Percentiles rank a stretch among this genome's conserved stretches.
phyloP scores from a whole-genome alignment of 2,797 vertebrate species.

The Otolemur crassicaudatus region DNA sequence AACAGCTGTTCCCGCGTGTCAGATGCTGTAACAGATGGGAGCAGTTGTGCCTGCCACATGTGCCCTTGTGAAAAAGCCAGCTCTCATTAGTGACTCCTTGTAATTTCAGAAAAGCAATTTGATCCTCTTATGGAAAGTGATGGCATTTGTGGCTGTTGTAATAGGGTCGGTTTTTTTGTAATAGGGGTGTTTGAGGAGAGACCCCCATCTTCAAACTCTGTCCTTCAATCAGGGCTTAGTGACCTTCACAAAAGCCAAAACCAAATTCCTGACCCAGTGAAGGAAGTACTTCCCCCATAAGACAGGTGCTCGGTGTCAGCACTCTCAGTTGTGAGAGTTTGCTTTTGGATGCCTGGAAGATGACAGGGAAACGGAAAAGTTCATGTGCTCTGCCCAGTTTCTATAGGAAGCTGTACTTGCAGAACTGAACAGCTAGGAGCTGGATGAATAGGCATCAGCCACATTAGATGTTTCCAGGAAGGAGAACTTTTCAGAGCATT shows the following conservation, averaged over 20 bases:
- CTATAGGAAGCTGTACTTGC: neutral
- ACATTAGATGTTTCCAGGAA: neutral
- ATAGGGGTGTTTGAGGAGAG: neutral
- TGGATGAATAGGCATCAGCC: no score
- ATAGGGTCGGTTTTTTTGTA: neutral
- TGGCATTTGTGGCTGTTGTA: constrained; percentile 29
- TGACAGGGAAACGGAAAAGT: neutral
- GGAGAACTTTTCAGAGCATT: neutral
- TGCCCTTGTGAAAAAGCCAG: constrained; percentile 59
- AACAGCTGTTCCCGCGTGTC: constrained; percentile 72
- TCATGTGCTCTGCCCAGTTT: neutral
- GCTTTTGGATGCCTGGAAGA: neutral
- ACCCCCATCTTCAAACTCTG: neutral
- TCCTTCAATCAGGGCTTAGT: neutral
- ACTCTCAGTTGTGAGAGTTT: neutral
- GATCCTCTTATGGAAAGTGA: constrained; percentile 4
- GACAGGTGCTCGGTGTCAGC: neutral
- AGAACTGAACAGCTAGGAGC: neutral
- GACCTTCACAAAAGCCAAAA: neutral
- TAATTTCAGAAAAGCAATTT: constrained; percentile 70
- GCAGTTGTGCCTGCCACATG: constrained; percentile 69
- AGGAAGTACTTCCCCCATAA: neutral
- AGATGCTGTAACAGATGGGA: constrained; percentile 61
- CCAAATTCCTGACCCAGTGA: neutral
- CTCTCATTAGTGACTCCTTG: neutral